Conservation (phyloP, 2,797 vertebrate species). For the Cirrhinus mrigala region DNA sequence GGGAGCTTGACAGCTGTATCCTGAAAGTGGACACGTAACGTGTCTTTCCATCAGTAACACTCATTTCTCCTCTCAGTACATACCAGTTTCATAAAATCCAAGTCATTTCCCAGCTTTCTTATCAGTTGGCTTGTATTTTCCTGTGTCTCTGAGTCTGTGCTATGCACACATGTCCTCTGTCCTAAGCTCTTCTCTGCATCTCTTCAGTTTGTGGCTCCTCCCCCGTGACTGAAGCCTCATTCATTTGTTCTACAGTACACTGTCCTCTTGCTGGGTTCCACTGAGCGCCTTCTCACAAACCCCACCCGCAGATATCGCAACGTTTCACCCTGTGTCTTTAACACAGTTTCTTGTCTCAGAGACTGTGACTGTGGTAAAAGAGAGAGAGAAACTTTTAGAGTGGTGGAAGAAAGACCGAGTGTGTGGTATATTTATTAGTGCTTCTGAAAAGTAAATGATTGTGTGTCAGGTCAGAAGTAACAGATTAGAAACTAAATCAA, state of each 20-base stretch:
- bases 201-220: conserved; percentile 38
- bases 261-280: neutral
- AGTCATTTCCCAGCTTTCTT: conserved; percentile 47
- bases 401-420: neutral
- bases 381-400: conserved; percentile 4
- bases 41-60: conserved; percentile 60
- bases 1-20: conserved; percentile 69
- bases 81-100: conserved; percentile 16
- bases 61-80: conserved; percentile 68
- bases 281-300: neutral
- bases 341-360: neutral
- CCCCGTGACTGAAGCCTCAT: conserved; percentile 25
- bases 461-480: neutral
- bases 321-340: neutral
- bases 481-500: conserved; percentile 14
- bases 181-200: conserved; percentile 16
- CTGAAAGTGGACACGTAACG: conserved; percentile 75
- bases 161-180: conserved; percentile 9
- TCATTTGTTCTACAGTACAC: neutral
- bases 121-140: conserved; percentile 14
- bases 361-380: neutral
- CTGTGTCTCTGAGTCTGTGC: conserved; percentile 3
- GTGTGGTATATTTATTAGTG: neutral
- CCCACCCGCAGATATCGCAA: conserved; percentile 9
- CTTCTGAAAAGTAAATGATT: neutral